Conservation (phyloP, 2,888 invertebrate species). For the Fissipunctia ypsillon region DNA sequence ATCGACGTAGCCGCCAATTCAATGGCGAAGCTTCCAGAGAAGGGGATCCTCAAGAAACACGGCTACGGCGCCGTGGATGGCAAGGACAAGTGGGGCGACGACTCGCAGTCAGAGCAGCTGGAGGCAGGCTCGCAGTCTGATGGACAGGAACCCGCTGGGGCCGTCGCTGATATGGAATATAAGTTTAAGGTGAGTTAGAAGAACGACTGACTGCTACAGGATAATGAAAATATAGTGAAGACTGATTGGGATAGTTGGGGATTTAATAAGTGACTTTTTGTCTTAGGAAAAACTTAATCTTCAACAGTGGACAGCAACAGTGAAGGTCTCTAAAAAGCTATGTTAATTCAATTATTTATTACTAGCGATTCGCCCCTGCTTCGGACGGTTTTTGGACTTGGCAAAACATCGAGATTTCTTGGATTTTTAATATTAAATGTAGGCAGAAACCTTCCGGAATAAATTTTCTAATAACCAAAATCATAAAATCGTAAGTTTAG, state of each 20-base stretch:
- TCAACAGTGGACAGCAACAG: too few species aligned
- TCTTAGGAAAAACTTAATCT: too few species aligned
- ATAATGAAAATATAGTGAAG: too few species aligned
- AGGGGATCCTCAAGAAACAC: conserved; percentile 97
- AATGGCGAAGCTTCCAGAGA: conserved; percentile 95
- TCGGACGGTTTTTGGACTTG: too few species aligned
- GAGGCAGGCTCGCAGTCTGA: conserved; percentile 93
- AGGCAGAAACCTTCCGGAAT: too few species aligned
- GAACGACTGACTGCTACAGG: background rate
- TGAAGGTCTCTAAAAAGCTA: too few species aligned
- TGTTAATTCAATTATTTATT: too few species aligned
- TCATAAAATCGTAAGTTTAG: too few species aligned
- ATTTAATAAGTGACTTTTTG: background rate
- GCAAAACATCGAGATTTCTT: too few species aligned
- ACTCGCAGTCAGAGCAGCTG: conserved; percentile 93
- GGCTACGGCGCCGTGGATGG: conserved; percentile 94
- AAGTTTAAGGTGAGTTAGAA: conserved; percentile 93
- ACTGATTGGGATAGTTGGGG: background rate
- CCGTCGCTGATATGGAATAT: conserved; percentile 95
- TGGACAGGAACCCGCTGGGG: conserved; percentile 92
- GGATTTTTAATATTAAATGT: too few species aligned
- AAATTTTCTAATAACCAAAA: too few species aligned
- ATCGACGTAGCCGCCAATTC: conserved; percentile 95
- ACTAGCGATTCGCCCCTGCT: too few species aligned
- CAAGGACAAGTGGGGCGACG: conserved; percentile 94